Base-by-base conservation (phyloP, 2,888 invertebrate species). In the Ephialtes manifestator region DNA sequence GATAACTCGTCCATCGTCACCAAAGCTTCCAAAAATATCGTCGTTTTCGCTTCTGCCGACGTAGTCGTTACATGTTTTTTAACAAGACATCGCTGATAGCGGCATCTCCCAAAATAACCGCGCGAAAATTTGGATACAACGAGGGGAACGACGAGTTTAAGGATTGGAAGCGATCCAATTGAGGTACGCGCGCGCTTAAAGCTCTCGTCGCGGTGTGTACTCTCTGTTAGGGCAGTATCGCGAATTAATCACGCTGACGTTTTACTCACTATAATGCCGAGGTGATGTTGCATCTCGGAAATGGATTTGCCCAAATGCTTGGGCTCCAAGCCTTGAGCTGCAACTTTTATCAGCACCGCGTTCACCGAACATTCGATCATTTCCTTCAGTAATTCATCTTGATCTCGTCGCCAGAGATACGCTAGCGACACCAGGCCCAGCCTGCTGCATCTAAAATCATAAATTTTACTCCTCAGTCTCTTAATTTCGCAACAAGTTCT, bases 261-360 rank as follows among this genome's bases (percentile, higher is more conserved):
- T 76, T 88, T 88, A 92, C 94, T 94, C 93, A 96, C 96, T 97
- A 99, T 97, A 94, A 97, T 96, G 88, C 97, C 94, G 92, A 99
- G 96, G 94, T 99, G 98, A 15, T 98, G 96, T 92, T 98, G 97
- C 93, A 99, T 96, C 90, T 98, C 97, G 88, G 96, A 95, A 88
- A 99, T 95, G 58, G 97, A 96, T 95, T 97, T 96, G 53, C 99
- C 99, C 88, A 99, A 95, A 95, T 99, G 99, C 88, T 97, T 95
- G 28, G 98, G 98, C 91, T 98, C 96, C 89, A 99, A 95, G 43
- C 99, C 99, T 90, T 99, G 95, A 10, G 99, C 97, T 79, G 99
- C 99, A 74, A 99, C 99, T 96, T 99, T 99, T 89, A 99, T 98
- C 84, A 99, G 95, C 91, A 99, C 97, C 80, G 99, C 99, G 93